These are phyloP conservation scores for Eudemis profundana DNA, from an alignment of 2,888 invertebrate genomes.

Conservation along the genomic window DNA sequence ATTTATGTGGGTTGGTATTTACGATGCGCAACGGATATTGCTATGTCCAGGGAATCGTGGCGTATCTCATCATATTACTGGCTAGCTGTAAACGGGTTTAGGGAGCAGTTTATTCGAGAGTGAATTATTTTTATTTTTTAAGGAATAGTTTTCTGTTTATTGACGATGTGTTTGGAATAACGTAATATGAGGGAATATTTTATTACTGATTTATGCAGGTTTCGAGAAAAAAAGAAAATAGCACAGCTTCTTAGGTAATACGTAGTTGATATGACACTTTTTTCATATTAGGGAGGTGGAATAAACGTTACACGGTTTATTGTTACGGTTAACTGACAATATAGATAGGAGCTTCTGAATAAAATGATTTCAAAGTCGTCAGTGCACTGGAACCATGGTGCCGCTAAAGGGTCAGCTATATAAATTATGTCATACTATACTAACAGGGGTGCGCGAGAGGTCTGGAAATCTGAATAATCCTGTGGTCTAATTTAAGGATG, in stretches of 20 bases:
- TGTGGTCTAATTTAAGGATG: too few species aligned
- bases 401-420: too few species aligned
- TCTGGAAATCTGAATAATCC: too few species aligned
- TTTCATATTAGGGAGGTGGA: too few species aligned
- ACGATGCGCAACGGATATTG: slow-evolving; percentile 45
- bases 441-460: too few species aligned
- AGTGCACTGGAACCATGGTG: too few species aligned
- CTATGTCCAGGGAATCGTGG: slow-evolving; percentile 43
- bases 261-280: not conserved
- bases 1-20: slow-evolving; percentile 45
- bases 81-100: slow-evolving; percentile 47
- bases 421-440: too few species aligned
- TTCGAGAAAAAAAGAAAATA: not conserved
- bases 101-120: slow-evolving; percentile 42
- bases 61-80: slow-evolving; percentile 45
- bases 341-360: too few species aligned
- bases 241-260: not conserved
- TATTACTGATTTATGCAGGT: slow-evolving; percentile 13
- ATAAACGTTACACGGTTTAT: too few species aligned
- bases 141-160: slow-evolving; percentile 29
- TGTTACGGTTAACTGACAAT: too few species aligned
- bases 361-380: too few species aligned
- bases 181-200: slow-evolving; percentile 25
- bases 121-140: slow-evolving; percentile 36
- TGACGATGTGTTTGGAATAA: slow-evolving; percentile 23